phyloP scores from a whole-genome alignment of 2,888 invertebrate genomes.

The Tridacna gigas region DNA sequence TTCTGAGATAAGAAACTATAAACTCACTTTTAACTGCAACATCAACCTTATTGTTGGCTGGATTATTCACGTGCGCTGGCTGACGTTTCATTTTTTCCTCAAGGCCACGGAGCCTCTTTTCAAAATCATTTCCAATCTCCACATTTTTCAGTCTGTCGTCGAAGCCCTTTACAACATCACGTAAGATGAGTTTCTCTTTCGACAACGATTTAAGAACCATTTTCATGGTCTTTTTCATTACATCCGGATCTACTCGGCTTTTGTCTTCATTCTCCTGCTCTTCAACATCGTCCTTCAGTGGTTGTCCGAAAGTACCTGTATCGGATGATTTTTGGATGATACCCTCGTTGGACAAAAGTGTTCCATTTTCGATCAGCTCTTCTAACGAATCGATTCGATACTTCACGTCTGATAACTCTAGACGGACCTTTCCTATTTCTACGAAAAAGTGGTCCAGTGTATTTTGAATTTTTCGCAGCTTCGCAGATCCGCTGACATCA shows the following conservation, averaged over 20 bases:
- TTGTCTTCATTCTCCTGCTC: not conserved
- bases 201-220: not conserved
- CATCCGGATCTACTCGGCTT: not conserved
- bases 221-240: not conserved
- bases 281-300: not conserved
- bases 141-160: not conserved
- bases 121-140: conserved; percentile 7
- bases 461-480: too few species aligned
- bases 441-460: too few species aligned
- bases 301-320: not conserved
- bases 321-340: not conserved
- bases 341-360: not conserved
- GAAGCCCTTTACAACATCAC: not conserved
- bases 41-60: not conserved
- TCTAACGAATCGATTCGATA: not conserved
- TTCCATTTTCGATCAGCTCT: not conserved
- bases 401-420: not conserved
- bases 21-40: not conserved
- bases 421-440: not conserved
- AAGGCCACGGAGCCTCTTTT: not conserved
- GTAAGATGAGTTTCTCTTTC: not conserved
- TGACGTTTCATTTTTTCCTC: not conserved
- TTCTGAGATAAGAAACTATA: not conserved
- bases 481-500: too few species aligned
- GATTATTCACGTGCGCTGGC: not conserved